Percentiles rank a stretch among this genome's conserved stretches.
These are phyloP conservation scores for Prietella phreatophila DNA, from an alignment of 2,113 vertebrate species.

Conservation along the genomic window DNA sequence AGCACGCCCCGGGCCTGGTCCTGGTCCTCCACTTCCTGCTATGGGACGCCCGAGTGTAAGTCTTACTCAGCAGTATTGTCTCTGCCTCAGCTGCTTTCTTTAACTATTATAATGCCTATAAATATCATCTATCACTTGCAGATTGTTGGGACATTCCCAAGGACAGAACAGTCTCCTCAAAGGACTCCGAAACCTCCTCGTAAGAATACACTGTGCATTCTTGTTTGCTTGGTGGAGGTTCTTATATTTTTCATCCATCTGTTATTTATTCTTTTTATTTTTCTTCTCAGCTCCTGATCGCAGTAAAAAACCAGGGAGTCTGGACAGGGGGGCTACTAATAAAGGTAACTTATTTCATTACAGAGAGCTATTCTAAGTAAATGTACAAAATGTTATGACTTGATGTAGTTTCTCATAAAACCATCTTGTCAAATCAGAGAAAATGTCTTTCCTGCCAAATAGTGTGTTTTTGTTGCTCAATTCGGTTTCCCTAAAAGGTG, in stretches of 20 bases:
- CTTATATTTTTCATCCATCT: conserved; percentile 14
- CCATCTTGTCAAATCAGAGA: background rate
- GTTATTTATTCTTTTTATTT: background rate
- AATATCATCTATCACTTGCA: background rate
- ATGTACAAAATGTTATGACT: background rate
- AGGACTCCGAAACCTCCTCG: conserved; percentile 37
- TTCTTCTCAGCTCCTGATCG: conserved; percentile 77
- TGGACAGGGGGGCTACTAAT: conserved; percentile 62
- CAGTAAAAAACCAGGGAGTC: conserved; percentile 75
- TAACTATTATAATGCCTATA: background rate
- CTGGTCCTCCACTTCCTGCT: conserved; percentile 49
- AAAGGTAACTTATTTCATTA: conserved; percentile 17
- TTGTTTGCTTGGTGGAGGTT: background rate
- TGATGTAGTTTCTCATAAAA: background rate
- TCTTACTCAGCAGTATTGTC: background rate
- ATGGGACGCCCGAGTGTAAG: conserved; percentile 58
- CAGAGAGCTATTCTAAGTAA: background rate
- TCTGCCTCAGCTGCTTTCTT: background rate
- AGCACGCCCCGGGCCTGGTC: conserved; percentile 66
- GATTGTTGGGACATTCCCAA: conserved; percentile 6
- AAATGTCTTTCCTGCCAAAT: background rate
- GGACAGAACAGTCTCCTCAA: conserved; percentile 62
- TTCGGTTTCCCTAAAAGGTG: background rate
- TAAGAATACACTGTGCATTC: conserved; percentile 45
- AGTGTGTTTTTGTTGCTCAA: background rate